These are phyloP conservation scores for Hemithea aestivaria DNA, from an alignment of 2,888 invertebrate genomes.

Conservation along the genomic window DNA sequence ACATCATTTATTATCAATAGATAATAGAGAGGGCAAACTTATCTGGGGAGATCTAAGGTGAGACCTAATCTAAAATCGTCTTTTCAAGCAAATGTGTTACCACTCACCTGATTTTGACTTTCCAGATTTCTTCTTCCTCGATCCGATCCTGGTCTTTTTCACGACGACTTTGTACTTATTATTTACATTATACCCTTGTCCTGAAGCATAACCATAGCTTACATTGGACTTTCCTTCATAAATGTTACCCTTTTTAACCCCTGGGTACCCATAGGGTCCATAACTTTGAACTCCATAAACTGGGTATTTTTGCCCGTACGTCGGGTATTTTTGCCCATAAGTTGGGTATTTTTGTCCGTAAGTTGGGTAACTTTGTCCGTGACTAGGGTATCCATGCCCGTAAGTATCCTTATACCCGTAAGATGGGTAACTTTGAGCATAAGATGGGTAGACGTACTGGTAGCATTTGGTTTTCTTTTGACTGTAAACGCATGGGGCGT, in stretches of 20 bases:
- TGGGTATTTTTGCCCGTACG: constrained; percentile 13
- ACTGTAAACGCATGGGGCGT: constrained; percentile 7
- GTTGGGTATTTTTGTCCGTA: constrained; percentile 12
- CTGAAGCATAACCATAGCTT: constrained; percentile 45
- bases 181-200: constrained; percentile 50
- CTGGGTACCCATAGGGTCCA: constrained; percentile 26
- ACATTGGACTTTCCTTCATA: constrained; percentile 36
- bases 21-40: no score
- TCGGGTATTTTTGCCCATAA: constrained; percentile 7
- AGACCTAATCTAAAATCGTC: no score
- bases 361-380: constrained; percentile 26
- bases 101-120: constrained; percentile 48
- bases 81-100: no score
- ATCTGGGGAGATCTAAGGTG: no score
- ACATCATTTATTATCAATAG: no score
- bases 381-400: no score
- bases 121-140: constrained; percentile 39
- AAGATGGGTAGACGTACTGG: constrained; percentile 24
- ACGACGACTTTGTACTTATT: constrained; percentile 58
- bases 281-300: constrained; percentile 10
- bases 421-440: no score
- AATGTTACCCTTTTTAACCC: constrained; percentile 41
- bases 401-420: no score
- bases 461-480: constrained; percentile 27
- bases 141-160: constrained; percentile 45